A percentile compares a stretch with the other conserved stretches of the same genome.
Evolutionary conservation across 2,888 invertebrate species (phyloP).

Genomic region (Cheilosia impressa): DNA sequence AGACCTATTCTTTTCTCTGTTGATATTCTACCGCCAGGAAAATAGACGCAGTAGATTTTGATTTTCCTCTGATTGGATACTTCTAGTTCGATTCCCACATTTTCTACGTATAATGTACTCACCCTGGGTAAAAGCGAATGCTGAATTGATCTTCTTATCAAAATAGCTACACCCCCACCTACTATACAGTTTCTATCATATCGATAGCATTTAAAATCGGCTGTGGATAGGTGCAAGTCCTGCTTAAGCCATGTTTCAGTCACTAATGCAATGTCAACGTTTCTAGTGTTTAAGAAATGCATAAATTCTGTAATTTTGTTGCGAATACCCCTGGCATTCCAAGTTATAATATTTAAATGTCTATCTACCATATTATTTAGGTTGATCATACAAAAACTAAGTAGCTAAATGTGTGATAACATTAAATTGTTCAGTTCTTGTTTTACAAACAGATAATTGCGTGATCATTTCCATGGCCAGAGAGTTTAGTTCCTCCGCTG

Average conservation of each 20-base stretch:
- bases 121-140: neutral
- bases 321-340: constrained; percentile 43
- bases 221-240: neutral
- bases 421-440: constrained; percentile 40
- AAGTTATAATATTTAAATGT: constrained; percentile 38
- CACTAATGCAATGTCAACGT: constrained; percentile 34
- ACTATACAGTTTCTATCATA: constrained; percentile 15
- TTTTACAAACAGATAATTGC: constrained; percentile 1
- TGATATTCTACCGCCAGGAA: neutral
- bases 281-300: constrained; percentile 17
- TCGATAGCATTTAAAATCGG: too few relatives aligned
- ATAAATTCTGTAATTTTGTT: constrained; percentile 27
- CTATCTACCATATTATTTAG: neutral
- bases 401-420: constrained; percentile 48
- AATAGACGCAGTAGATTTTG: neutral
- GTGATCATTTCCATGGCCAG: constrained; percentile 30
- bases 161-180: constrained; percentile 2
- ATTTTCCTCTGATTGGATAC: neutral
- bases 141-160: neutral
- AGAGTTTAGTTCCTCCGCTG: constrained; percentile 1
- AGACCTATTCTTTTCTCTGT: neutral
- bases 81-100: constrained; percentile 4
- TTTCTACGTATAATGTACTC: neutral
- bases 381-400: constrained; percentile 25
- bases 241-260: constrained; percentile 31